Evolutionary conservation across 2,113 vertebrate genomes (phyloP), one percentile per base, ranked within the genome.

Genomic region (Silurus meridionalis): DNA sequence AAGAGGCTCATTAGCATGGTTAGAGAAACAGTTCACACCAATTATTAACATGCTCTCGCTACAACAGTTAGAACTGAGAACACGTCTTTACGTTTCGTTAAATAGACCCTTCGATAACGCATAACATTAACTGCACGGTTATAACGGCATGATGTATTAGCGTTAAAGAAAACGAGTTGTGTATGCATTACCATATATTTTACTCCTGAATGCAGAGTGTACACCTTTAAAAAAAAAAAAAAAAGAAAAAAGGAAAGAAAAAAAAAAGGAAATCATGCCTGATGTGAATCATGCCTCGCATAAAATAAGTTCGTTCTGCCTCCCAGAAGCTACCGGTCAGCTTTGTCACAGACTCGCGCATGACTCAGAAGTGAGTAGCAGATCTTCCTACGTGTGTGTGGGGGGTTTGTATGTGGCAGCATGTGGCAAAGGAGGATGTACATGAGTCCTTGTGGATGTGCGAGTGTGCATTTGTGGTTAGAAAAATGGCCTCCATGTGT

Each of bases 401-500:
- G 83, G 53, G 80, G 9, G 19, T 6, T 55, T 23, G 28, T 57
- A 28, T 80, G 66, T 52, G 83, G 58, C 48, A 69, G 67, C 66
- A 57, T 79, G 46, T 46, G 79, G 46, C 48, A 46, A 80, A 79
- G 57, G 63, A 28, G 46, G 17, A 23, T 85, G 88, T 84, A 79
- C 80, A 78, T 71, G 78, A 86, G 69, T 19, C 58, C 58, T 64
- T 74, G 78, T 88, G 55, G 74, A 71, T 84, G 85, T 82, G 52
- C 19, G 25, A 82, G 79, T 84, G 88, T 86, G 75, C 83, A 25
- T 91, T 88, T 58, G 77, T 92, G 93, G 91, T 87, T 86, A 77
- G 91, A 86, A 90, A 92, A 95, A 92, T 94, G 93, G 94, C 92
- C 93, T 94, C 94, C 93, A 94, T 95, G 94, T 95, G 96, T 95